Percentiles rank a stretch among this genome's conserved stretches.
Conservation (phyloP, 2,888 invertebrate genomes). For the Leptopilina myrica region DNA sequence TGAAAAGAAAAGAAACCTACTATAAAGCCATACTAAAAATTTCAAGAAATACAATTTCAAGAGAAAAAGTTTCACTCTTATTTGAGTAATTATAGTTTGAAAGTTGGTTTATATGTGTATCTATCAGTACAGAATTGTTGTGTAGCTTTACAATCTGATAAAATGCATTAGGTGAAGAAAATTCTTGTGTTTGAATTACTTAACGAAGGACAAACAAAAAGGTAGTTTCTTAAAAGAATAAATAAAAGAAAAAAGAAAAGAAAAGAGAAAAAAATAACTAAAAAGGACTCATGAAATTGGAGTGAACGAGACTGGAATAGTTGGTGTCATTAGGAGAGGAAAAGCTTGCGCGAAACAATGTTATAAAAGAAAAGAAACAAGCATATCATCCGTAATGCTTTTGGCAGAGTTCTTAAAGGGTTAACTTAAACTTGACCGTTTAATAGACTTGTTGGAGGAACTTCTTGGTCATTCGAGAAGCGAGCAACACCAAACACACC, state of each 20-base stretch:
- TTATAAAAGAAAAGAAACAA: constrained; percentile 29
- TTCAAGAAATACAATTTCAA: neutral
- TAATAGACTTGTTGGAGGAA: constrained; percentile 35
- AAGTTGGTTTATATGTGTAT: neutral
- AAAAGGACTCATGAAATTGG: neutral
- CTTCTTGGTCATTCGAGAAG: neutral
- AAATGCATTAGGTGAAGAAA: constrained; percentile 30
- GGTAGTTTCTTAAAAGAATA: constrained; percentile 2
- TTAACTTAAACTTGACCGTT: constrained; percentile 31
- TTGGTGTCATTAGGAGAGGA: constrained; percentile 20
- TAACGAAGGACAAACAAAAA: constrained; percentile 22
- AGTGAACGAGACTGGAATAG: constrained; percentile 37
- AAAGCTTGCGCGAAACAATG: constrained; percentile 18
- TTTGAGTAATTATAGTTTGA: constrained; percentile 2
- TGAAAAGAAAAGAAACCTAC: neutral
- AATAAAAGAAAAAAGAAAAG: neutral
- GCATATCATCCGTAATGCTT: constrained; percentile 1
- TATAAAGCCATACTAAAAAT: neutral
- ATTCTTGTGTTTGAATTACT: constrained; percentile 27
- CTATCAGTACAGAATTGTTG: neutral
- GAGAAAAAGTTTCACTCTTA: neutral
- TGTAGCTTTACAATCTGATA: neutral
- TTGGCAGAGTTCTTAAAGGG: constrained; percentile 8
- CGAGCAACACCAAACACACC: neutral
- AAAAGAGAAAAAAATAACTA: too few species aligned